Evolutionary conservation across 2,888 invertebrate genomes (phyloP).

Genomic region (Drepana falcataria): DNA sequence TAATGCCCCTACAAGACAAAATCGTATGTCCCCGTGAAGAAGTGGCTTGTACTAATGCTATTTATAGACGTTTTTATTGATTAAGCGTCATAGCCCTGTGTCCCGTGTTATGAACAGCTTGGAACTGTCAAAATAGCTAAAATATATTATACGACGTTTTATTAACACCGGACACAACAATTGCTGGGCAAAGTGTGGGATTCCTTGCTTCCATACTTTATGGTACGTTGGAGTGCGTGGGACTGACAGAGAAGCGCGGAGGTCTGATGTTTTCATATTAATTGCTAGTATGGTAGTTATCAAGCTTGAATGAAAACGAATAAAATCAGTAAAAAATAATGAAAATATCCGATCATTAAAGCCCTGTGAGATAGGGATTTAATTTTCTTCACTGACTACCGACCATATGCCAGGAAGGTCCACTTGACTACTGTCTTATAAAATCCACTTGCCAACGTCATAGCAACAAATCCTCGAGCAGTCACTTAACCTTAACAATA

Average conservation of each 20-base stretch:
- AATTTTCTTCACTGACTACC: no score
- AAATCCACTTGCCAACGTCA: no score
- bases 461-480: no score
- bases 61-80: conserved; percentile 1
- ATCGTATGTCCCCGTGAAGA: no score
- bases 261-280: conserved; percentile 47
- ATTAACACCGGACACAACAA: conserved; percentile 72
- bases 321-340: neutral
- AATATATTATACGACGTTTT: conserved; percentile 66
- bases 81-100: conserved; percentile 29
- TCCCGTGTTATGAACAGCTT: conserved; percentile 57
- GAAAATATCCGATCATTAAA: no score
- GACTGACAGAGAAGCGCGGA: conserved; percentile 43
- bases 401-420: no score
- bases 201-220: conserved; percentile 69
- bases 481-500: no score
- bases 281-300: conserved; percentile 27
- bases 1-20: no score
- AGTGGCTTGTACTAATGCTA: no score
- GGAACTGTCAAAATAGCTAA: conserved; percentile 76
- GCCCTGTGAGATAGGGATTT: no score
- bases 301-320: no score
- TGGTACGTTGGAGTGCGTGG: conserved; percentile 60
- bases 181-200: conserved; percentile 70
- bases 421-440: no score